Percentiles rank a stretch among this genome's conserved stretches.
phyloP scores from a whole-genome alignment of 1,140 invertebrate genomes.

The Aradophagus sp. region DNA sequence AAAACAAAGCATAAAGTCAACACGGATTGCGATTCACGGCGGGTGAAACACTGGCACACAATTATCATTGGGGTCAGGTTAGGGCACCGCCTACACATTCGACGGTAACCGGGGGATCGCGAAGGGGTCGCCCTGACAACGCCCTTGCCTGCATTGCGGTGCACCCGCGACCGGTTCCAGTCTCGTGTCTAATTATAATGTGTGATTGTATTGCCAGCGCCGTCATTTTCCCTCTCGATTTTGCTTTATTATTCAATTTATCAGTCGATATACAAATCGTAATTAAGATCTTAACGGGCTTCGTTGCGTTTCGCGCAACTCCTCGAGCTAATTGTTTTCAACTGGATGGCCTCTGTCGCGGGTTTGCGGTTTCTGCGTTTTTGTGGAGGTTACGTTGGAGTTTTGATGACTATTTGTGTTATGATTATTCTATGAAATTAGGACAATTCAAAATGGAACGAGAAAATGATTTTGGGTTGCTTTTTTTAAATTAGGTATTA shows the following conservation, averaged over 20 bases:
- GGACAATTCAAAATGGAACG: too few relatives aligned
- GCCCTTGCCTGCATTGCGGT: conserved; percentile 73
- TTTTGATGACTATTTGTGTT: too few relatives aligned
- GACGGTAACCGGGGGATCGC: conserved; percentile 64
- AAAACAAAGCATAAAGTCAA: conserved; percentile 48
- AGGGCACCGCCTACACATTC: conserved; percentile 56
- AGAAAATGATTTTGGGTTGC: too few relatives aligned
- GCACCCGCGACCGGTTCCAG: conserved; percentile 50
- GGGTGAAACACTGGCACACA: conserved; percentile 51
- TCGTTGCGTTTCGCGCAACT: too few relatives aligned
- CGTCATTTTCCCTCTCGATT: conserved; percentile 35
- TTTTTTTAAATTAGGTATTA: too few relatives aligned
- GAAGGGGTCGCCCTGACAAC: conserved; percentile 73
- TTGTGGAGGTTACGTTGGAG: too few relatives aligned
- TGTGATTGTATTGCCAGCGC: conserved; percentile 48
- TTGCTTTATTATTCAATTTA: conserved; percentile 47
- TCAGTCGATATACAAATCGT: conserved; percentile 31
- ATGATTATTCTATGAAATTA: too few relatives aligned
- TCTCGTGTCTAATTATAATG: conserved; percentile 54
- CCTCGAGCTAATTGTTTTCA: too few relatives aligned
- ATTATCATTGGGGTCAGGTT: conserved; percentile 58
- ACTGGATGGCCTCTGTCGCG: too few relatives aligned
- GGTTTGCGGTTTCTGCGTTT: too few relatives aligned
- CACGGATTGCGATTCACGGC: conserved; percentile 45
- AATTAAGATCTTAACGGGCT: conserved; percentile 34